Evolutionary conservation across 2,888 invertebrate species (phyloP).

Genomic region (Eupsilia transversa): DNA sequence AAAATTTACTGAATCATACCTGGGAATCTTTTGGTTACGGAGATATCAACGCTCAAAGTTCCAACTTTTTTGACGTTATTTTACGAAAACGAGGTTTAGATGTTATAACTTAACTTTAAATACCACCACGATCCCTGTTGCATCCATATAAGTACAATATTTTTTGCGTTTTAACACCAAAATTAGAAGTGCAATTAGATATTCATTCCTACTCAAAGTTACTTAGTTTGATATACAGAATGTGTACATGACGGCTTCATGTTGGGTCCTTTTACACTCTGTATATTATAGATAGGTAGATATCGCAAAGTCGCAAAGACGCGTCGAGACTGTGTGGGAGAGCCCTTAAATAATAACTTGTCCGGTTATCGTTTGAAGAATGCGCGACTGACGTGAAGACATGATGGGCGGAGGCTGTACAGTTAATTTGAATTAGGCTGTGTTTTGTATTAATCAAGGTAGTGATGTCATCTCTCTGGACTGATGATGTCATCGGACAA

Average conservation of each 20-base stretch:
- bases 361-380: constrained; percentile 69
- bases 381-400: constrained; percentile 65
- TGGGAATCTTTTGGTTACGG: background rate
- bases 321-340: background rate
- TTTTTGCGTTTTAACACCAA: background rate
- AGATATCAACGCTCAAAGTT: background rate
- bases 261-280: background rate
- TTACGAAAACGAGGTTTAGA: background rate
- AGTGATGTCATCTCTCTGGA: constrained; percentile 49
- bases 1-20: background rate
- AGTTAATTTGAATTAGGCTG: constrained; percentile 58
- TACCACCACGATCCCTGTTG: background rate
- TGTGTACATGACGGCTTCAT: background rate
- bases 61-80: background rate
- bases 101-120: background rate
- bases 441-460: constrained; percentile 19
- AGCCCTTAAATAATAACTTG: constrained; percentile 38
- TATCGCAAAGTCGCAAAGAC: background rate
- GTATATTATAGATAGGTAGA: background rate
- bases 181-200: background rate
- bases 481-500: constrained; percentile 25
- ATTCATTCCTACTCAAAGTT: background rate
- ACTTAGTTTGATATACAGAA: background rate
- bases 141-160: background rate
- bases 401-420: constrained; percentile 37